Evolutionary conservation across 35 echinoderm and acorn worm species (phyloP).

Genomic region (Chiridota heheva): DNA sequence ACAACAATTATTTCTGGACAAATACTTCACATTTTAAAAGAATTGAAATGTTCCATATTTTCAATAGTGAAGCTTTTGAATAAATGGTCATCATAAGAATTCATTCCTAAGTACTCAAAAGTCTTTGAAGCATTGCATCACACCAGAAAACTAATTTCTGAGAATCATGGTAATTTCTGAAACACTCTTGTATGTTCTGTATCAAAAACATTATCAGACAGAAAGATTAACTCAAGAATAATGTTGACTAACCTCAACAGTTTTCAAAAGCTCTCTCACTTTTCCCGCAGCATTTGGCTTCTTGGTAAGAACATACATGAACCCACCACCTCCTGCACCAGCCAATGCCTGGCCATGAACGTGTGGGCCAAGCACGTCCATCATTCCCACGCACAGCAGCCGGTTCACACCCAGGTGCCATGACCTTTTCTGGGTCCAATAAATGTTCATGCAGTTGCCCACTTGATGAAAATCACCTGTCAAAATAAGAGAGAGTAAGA

Average conservation of each 20-base stretch:
- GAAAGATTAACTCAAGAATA: background rate
- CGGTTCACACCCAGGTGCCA: constrained; percentile 87
- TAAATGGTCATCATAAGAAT: no score
- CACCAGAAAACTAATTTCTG: no score
- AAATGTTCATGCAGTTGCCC: constrained; percentile 80
- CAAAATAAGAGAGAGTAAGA: background rate
- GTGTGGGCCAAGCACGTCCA: constrained; percentile 76
- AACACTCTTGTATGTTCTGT: no score
- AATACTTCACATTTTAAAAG: no score
- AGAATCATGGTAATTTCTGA: no score
- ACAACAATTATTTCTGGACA: no score
- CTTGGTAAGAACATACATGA: constrained; percentile 83
- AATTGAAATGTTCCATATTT: no score
- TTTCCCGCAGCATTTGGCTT: constrained; percentile 52
- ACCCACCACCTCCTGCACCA: constrained; percentile 82
- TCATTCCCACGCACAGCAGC: constrained; percentile 62
- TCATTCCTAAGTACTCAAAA: no score
- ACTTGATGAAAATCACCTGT: constrained; percentile 84
- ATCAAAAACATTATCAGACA: no score
- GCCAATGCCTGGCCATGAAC: constrained; percentile 81
- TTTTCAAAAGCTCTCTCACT: constrained; percentile 58
- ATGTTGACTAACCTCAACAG: constrained; percentile 42
- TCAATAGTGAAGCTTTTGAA: no score
- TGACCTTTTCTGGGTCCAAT: constrained; percentile 94
- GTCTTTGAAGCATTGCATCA: no score